Conservation (phyloP, 1,140 invertebrate species). For the Euschistus heros region DNA sequence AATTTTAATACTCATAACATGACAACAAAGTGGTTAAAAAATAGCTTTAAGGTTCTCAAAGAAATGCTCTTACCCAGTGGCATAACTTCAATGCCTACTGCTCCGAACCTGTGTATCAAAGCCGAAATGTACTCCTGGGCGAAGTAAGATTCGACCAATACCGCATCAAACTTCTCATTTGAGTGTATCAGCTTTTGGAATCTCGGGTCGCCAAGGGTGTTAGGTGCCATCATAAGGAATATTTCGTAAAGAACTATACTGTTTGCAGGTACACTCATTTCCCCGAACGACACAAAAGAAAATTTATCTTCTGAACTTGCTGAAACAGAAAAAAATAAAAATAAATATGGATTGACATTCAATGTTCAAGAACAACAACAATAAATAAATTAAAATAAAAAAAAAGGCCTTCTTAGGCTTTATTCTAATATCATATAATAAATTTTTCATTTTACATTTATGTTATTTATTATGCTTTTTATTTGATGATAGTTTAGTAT, state of each 20-base stretch:
- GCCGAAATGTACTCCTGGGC: conserved; percentile 32
- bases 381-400: too few relatives aligned
- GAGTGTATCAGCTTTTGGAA: conserved; percentile 14
- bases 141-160: conserved; percentile 31
- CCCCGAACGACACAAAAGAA: background rate
- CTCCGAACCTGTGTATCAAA: conserved; percentile 30
- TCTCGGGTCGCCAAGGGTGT: background rate
- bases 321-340: background rate
- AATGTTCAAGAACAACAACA: too few relatives aligned
- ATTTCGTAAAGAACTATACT: background rate
- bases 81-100: conserved; percentile 25
- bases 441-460: too few relatives aligned
- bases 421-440: too few relatives aligned
- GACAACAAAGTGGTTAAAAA: conserved; percentile 1
- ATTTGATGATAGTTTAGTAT: too few relatives aligned
- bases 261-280: background rate
- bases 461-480: too few relatives aligned
- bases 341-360: too few relatives aligned
- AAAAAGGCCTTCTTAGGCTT: too few relatives aligned
- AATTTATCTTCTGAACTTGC: background rate
- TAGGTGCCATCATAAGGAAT: background rate
- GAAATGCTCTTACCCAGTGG: background rate
- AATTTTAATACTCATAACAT: conserved; percentile 3
- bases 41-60: background rate
- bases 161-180: conserved; percentile 30